Base-by-base conservation (phyloP, 2,888 invertebrate genomes). In the Macaria liturata region DNA sequence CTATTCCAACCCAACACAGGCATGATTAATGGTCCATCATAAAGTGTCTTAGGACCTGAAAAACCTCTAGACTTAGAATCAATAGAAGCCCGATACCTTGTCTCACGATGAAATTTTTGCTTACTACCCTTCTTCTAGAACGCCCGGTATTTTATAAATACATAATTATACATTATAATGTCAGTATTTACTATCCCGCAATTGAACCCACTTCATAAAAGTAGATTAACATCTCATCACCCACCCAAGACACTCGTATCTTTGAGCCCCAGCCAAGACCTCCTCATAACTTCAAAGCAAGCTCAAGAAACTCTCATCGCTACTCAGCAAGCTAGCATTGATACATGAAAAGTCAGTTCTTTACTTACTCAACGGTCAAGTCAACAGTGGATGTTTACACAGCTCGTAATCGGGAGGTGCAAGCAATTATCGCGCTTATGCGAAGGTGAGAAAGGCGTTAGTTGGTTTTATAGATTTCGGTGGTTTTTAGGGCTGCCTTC, bases 381-480 rank as follows among this genome's bases (percentile, higher is more conserved):
- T 39, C 44, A 51, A 51, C 51, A 51, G 39, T 31, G 37, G 37
- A 46, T 59, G 59, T 64, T 67, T 63, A 53, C 52, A 51, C 46
- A 54, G 43, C 51, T 44, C 45, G 9, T 50, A 39, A 51, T 42
- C 30, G 43, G 20, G 31, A 44, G 40, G 40, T 59, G 58, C 49
- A 58, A 39, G 51, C 52, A 50, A 61, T 57, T 59, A 54, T 31
- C 40, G 52, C 43, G 45, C 59, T 59, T 67, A 64, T 62, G 53
- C 44, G 56, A 46, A 34, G 57, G 60, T 46, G 50, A 57, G 61
- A 61, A 57, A 61, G 61, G 46, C 54, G 54, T 53, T 59, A 59
- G 47, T 65, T 32, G 50, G 30, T 61, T 62, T 61, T 63, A 62
- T 59, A 46, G 59, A 53, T 53, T 61, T 48, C 49, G 49, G 53